Conservation (phyloP, 1,140 invertebrate species). For the Aporrectodea caliginosa region DNA sequence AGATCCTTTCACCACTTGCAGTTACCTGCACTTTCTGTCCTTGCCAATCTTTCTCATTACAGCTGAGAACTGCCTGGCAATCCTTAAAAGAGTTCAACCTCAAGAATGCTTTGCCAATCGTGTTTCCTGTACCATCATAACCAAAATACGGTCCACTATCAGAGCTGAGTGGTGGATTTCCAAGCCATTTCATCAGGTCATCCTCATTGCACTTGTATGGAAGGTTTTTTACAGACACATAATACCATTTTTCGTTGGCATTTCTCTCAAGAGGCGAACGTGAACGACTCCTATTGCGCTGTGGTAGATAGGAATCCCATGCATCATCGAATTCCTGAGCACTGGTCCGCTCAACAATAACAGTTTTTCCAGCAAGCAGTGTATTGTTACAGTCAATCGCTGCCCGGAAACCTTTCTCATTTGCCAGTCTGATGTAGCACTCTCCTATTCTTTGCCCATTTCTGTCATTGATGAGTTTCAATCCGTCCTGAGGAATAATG, state of each 20-base stretch:
- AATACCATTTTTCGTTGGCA: conserved; percentile 11
- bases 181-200: background rate
- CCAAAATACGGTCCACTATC: background rate
- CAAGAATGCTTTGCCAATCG: background rate
- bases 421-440: conserved; percentile 72
- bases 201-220: conserved; percentile 23
- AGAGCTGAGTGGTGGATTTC: background rate
- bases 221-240: conserved; percentile 35
- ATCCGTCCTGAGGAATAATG: conserved; percentile 73
- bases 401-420: conserved; percentile 64
- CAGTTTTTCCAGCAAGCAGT: conserved; percentile 39
- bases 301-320: conserved; percentile 41
- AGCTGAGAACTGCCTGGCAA: background rate
- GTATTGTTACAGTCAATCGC: conserved; percentile 63
- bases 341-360: conserved; percentile 43
- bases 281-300: conserved; percentile 12
- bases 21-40: background rate
- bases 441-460: conserved; percentile 73
- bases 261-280: conserved; percentile 9
- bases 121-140: background rate
- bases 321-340: conserved; percentile 46
- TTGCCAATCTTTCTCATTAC: background rate
- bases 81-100: background rate
- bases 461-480: conserved; percentile 78
- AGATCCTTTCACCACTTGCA: background rate